Conservation (phyloP, 1,140 invertebrate genomes). For the Kradibia gibbosae region DNA sequence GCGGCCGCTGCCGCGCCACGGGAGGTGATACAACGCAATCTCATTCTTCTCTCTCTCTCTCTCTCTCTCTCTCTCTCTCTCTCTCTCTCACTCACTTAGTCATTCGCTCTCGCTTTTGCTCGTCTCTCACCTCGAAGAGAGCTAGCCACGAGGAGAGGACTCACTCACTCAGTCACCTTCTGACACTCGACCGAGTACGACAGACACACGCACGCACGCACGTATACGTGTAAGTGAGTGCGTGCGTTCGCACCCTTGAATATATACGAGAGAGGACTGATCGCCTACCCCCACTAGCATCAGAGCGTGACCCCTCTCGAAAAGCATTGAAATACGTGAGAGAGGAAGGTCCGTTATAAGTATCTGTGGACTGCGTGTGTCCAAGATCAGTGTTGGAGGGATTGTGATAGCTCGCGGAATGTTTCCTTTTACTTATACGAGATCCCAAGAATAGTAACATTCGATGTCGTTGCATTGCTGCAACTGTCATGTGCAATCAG, state of each 20-base stretch:
- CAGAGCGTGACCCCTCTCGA: not conserved
- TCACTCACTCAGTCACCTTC: conserved; percentile 67
- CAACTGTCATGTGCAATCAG: conserved; percentile 24
- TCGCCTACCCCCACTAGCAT: conserved; percentile 1
- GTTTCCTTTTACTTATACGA: not conserved
- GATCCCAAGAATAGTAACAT: too few species aligned
- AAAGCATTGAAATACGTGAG: conserved; percentile 10
- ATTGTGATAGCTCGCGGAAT: conserved; percentile 56
- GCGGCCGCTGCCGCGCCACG: conserved; percentile 33
- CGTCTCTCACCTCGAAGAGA: conserved; percentile 28
- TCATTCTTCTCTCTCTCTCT: conserved; percentile 16
- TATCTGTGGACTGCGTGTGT: conserved; percentile 66
- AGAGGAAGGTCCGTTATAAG: conserved; percentile 59
- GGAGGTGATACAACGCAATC: conserved; percentile 48
- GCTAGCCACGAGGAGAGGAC: conserved; percentile 54
- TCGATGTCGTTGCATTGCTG: not conserved
- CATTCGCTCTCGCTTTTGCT: not conserved
- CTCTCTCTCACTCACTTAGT: not conserved
- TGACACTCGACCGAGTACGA: conserved; percentile 65
- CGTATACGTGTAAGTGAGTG: not conserved
- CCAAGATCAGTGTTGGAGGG: conserved; percentile 64
- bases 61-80: conserved; percentile 27
- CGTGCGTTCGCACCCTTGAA: conserved; percentile 16
- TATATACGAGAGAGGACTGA: not conserved
- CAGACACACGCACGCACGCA: conserved; percentile 41